These are phyloP conservation scores for Hydrocynus forskahlii DNA, from an alignment of 2,797 vertebrate species.

Conservation along the genomic window DNA sequence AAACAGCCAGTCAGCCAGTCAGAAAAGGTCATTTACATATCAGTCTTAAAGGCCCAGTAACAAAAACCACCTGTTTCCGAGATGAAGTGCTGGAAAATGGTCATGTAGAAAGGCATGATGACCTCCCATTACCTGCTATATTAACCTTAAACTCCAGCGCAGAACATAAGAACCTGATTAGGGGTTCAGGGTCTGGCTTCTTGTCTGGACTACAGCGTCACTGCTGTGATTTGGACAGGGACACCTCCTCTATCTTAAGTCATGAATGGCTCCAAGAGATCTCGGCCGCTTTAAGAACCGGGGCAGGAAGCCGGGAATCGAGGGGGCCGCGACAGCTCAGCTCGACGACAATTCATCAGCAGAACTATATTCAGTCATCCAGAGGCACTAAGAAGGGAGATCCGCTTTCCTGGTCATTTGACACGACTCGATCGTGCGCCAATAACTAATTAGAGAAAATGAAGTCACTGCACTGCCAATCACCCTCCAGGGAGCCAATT, in stretches of 20 bases:
- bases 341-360: constrained; percentile 38
- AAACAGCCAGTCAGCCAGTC: no score
- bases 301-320: neutral
- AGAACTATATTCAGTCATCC: constrained; percentile 45
- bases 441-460: constrained; percentile 65
- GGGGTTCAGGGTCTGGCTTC: no score
- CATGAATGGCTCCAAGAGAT: neutral
- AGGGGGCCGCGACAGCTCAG: neutral
- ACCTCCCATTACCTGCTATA: no score
- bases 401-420: constrained; percentile 48
- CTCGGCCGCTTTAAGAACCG: neutral
- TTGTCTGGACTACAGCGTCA: no score
- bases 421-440: constrained; percentile 54
- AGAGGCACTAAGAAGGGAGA: constrained; percentile 29
- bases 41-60: no score
- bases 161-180: no score
- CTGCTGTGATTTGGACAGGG: no score
- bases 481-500: constrained; percentile 56
- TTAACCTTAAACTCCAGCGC: no score
- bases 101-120: no score
- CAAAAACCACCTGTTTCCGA: no score
- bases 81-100: no score
- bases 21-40: no score
- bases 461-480: constrained; percentile 58
- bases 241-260: neutral